These are phyloP conservation scores for Halictus ligatus DNA, from an alignment of 2,888 invertebrate species.

Conservation along the genomic window DNA sequence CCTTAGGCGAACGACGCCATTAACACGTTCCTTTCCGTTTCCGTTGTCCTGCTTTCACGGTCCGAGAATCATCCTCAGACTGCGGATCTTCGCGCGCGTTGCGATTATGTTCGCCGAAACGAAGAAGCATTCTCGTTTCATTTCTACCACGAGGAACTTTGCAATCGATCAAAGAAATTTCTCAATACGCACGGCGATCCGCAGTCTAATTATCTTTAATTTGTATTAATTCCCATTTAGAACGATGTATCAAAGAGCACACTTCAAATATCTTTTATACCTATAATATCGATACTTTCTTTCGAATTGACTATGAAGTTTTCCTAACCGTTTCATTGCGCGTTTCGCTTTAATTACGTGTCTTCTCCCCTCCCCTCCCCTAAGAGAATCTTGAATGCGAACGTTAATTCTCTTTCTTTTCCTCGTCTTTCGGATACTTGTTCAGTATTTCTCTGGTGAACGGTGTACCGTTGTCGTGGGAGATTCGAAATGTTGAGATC, in stretches of 20 bases:
- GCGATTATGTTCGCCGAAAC: neutral
- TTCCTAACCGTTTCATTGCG: slow-evolving; percentile 20
- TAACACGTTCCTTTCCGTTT: neutral
- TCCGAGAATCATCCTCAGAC: neutral
- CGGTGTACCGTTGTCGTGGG: neutral
- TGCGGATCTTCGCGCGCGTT: neutral
- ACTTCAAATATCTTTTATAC: slow-evolving; percentile 22
- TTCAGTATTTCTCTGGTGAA: slow-evolving; percentile 31
- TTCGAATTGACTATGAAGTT: slow-evolving; percentile 34
- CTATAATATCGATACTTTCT: slow-evolving; percentile 24
- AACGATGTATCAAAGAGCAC: slow-evolving; percentile 7
- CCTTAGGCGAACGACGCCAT: slow-evolving; percentile 20
- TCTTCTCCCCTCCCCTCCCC: neutral
- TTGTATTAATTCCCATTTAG: neutral
- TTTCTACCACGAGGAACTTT: neutral
- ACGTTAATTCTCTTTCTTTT: neutral
- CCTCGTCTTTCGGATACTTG: slow-evolving; percentile 19
- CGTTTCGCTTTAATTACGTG: neutral
- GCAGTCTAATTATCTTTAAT: neutral
- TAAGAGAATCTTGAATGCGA: slow-evolving; percentile 8
- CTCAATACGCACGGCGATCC: neutral
- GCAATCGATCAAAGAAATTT: neutral
- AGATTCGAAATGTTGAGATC: slow-evolving; percentile 28
- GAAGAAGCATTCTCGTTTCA: neutral
- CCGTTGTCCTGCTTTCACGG: neutral